phyloP scores from a whole-genome alignment of 2,888 invertebrate genomes.

The Ennomos fuscantarius region DNA sequence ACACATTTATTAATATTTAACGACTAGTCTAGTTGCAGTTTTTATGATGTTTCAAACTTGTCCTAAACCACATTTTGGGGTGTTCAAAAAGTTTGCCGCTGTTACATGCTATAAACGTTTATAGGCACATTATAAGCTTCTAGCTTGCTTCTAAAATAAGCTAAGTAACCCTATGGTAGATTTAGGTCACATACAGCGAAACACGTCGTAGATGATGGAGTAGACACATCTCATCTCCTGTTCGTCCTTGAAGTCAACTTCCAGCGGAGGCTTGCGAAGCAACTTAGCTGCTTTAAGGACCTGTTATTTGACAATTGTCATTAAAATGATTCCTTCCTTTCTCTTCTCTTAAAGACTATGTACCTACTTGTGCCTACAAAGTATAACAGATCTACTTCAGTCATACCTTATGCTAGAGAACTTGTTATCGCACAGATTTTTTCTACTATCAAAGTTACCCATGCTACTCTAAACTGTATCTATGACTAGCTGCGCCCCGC shows the following conservation, averaged over 20 bases:
- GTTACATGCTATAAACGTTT: too few species aligned
- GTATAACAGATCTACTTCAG: too few species aligned
- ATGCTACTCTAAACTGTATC: too few species aligned
- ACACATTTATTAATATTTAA: conserved; percentile 40
- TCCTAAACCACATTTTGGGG: conserved; percentile 21
- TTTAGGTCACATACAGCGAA: conserved; percentile 86
- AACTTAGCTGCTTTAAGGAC: conserved; percentile 85
- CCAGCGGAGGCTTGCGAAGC: conserved; percentile 77
- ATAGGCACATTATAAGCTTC: too few species aligned
- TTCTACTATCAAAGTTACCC: too few species aligned
- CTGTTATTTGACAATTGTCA: conserved; percentile 43
- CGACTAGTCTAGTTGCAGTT: conserved; percentile 35
- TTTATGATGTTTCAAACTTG: conserved; percentile 19
- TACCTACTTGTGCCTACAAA: too few species aligned
- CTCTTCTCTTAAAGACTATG: too few species aligned
- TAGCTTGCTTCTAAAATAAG: too few species aligned
- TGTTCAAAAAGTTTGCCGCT: conserved; percentile 6
- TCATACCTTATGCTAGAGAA: too few species aligned
- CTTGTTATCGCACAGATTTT: too few species aligned
- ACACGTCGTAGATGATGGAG: conserved; percentile 90
- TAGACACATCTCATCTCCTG: conserved; percentile 91
- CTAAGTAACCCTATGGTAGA: not conserved
- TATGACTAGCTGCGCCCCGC: too few species aligned
- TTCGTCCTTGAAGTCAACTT: conserved; percentile 85
- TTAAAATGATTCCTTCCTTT: too few species aligned